Evolutionary conservation across 2,797 vertebrate genomes (phyloP).

Genomic region (Sebastolobus alascanus): DNA sequence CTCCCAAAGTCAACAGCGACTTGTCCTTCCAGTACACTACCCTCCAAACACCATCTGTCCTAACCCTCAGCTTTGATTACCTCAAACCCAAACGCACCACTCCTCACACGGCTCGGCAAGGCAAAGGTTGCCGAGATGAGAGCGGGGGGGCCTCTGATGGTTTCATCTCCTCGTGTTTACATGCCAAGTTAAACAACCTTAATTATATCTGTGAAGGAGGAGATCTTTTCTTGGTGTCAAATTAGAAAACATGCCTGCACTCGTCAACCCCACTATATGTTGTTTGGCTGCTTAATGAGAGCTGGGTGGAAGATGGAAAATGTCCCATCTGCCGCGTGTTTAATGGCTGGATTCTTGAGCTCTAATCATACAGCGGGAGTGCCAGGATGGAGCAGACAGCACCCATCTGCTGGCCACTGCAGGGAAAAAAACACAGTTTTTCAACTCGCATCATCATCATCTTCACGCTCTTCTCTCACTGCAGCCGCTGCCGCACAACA

Average conservation of each 20-base stretch:
- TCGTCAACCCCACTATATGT: conserved; percentile 68
- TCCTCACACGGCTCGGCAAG: conserved; percentile 19
- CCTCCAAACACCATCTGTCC: conserved; percentile 73
- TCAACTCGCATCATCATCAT: conserved; percentile 68
- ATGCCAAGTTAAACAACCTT: conserved; percentile 53
- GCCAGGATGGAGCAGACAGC: conserved; percentile 77
- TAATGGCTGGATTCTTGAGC: conserved; percentile 75
- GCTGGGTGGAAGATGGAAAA: conserved; percentile 59
- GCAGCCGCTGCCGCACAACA: conserved; percentile 29
- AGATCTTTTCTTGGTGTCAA: conserved; percentile 37
- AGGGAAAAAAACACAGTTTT: conserved; percentile 33
- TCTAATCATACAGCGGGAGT: conserved; percentile 66
- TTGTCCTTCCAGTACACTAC: conserved; percentile 59
- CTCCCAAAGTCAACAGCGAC: conserved; percentile 65
- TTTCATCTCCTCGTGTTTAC: conserved; percentile 43
- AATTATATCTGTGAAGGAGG: conserved; percentile 48
- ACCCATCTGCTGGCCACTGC: conserved; percentile 81
- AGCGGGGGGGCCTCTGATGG: conserved; percentile 32
- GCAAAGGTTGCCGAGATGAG: conserved; percentile 37
- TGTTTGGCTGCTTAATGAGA: conserved; percentile 71
- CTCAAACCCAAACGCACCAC: conserved; percentile 24
- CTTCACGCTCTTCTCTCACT: conserved; percentile 36
- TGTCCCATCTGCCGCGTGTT: conserved; percentile 77
- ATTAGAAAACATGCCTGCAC: conserved; percentile 63
- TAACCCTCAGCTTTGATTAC: conserved; percentile 59